These are phyloP conservation scores for Chelonus insularis DNA, from an alignment of 1,140 invertebrate species.

Conservation along the genomic window DNA sequence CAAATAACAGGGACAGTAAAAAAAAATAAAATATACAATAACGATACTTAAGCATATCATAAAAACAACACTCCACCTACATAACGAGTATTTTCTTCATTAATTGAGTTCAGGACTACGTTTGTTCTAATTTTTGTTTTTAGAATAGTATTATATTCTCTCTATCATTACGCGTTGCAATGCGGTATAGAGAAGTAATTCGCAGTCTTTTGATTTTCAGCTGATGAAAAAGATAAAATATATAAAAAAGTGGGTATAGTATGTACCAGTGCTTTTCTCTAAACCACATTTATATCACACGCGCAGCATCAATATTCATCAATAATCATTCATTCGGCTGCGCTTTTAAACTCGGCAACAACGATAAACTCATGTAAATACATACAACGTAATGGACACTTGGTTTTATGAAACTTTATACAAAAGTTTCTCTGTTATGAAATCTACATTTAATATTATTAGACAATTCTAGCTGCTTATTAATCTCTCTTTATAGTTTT, in stretches of 20 bases:
- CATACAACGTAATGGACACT: conserved; percentile 25
- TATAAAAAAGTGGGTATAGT: conserved; percentile 22
- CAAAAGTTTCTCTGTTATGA: not conserved
- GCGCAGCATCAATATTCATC: not conserved
- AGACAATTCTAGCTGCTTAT: not conserved
- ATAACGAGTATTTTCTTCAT: conserved; percentile 21
- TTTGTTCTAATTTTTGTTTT: not conserved
- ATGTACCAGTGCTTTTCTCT: conserved; percentile 14
- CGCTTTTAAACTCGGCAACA: conserved; percentile 21
- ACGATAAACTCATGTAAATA: conserved; percentile 26
- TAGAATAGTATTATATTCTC: conserved; percentile 13
- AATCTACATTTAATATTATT: not conserved
- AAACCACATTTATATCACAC: conserved; percentile 30
- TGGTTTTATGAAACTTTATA: conserved; percentile 15
- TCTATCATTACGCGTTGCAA: conserved; percentile 28
- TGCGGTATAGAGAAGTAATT: conserved; percentile 28
- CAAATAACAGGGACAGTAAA: conserved; percentile 9
- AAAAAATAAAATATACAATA: conserved; percentile 7
- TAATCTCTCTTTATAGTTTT: not conserved
- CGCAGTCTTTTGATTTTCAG: conserved; percentile 30
- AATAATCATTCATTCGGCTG: not conserved
- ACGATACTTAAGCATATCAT: conserved; percentile 3
- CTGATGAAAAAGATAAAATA: conserved; percentile 24
- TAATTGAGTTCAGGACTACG: not conserved
- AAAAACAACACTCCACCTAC: conserved; percentile 25